These are phyloP conservation scores for Arion vulgaris DNA, from an alignment of 1,140 invertebrate genomes.

Conservation along the genomic window DNA sequence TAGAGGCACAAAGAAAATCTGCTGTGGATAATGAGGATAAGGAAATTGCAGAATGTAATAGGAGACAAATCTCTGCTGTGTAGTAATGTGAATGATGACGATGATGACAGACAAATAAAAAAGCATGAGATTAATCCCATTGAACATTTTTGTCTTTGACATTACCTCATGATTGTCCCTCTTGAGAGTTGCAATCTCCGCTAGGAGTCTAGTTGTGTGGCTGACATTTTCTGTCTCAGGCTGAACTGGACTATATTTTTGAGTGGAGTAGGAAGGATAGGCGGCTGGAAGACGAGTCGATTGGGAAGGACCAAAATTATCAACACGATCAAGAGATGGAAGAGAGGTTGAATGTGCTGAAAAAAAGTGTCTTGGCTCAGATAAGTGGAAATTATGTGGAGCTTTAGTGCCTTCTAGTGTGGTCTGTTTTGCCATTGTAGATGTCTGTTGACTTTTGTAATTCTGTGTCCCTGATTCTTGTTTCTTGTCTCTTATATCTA, in stretches of 20 bases:
- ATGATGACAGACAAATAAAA: too few relatives aligned
- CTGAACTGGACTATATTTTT: not conserved
- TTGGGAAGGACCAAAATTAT: not conserved
- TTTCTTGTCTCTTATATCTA: not conserved
- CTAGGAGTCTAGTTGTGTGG: slow-evolving; percentile 2
- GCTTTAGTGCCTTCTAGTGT: not conserved
- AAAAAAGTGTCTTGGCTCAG: not conserved
- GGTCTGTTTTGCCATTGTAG: not conserved
- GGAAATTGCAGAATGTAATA: too few relatives aligned
- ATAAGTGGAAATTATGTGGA: not conserved
- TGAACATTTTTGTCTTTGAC: not conserved
- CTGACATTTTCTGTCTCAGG: not conserved
- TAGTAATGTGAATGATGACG: too few relatives aligned
- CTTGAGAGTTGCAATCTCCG: slow-evolving; percentile 7
- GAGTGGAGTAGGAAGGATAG: not conserved
- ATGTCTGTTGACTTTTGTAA: not conserved
- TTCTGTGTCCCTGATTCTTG: not conserved
- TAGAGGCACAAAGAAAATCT: too few relatives aligned
- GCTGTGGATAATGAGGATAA: too few relatives aligned
- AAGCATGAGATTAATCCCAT: too few relatives aligned
- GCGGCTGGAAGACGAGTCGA: not conserved
- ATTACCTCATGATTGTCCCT: slow-evolving; percentile 20
- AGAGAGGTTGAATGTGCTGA: not conserved
- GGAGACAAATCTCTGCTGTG: too few relatives aligned
- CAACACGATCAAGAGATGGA: not conserved